Conservation (phyloP, 35 echinoderm and acorn worm genomes). For the Anneissia japonica region DNA sequence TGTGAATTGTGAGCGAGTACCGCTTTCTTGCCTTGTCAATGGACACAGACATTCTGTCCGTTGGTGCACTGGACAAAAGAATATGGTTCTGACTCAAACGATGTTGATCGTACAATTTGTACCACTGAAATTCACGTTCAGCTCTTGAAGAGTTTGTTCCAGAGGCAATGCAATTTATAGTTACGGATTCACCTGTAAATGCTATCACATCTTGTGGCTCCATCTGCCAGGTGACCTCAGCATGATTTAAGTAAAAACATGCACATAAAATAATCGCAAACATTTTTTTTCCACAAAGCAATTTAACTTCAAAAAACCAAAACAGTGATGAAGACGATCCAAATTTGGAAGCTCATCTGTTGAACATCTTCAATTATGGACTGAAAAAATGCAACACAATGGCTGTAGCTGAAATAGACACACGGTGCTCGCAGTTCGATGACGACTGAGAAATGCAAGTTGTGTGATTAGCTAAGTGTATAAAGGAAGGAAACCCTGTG, state of each 20-base stretch:
- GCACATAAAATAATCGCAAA: neutral
- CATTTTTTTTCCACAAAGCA: neutral
- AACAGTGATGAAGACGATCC: neutral
- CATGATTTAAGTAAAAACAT: neutral
- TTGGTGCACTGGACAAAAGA: constrained; percentile 10
- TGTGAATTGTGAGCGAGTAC: constrained; percentile 47
- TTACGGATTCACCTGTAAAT: constrained; percentile 42
- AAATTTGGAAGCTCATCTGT: neutral
- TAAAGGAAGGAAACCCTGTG: neutral
- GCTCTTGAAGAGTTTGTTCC: constrained; percentile 16
- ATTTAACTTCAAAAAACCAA: neutral
- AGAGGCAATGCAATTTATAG: constrained; percentile 49
- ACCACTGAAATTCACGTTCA: constrained; percentile 62
- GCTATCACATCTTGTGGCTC: constrained; percentile 48
- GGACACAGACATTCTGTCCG: constrained; percentile 16
- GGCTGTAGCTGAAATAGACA: too few species aligned
- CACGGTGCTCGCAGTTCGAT: neutral
- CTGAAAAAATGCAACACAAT: neutral
- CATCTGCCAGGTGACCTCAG: neutral
- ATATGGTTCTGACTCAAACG: constrained; percentile 42
- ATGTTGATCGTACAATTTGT: constrained; percentile 27
- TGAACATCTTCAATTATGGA: neutral
- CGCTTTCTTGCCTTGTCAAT: constrained; percentile 37
- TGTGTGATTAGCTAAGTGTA: neutral
- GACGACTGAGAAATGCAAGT: neutral